Conservation (phyloP, 2,888 invertebrate genomes). For the Clostera curtula region DNA sequence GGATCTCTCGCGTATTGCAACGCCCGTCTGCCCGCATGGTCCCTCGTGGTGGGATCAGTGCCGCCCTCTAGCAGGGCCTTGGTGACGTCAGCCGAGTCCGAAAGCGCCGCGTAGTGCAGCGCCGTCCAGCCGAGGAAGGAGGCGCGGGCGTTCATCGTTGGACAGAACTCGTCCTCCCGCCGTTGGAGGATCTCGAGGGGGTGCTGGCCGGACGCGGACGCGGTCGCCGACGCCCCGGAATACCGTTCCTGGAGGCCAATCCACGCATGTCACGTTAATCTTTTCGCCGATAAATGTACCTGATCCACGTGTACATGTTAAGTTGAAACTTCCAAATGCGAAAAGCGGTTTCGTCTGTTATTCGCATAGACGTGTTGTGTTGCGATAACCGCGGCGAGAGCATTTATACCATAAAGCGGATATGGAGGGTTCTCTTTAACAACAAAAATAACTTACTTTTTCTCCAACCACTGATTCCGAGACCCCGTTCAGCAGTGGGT, state of each 20-base stretch:
- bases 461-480: too few relatives aligned
- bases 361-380: too few relatives aligned
- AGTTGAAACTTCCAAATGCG: too few relatives aligned
- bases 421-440: too few relatives aligned
- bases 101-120: conserved; percentile 90
- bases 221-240: conserved; percentile 79
- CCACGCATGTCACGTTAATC: too few relatives aligned
- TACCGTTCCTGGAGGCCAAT: conserved; percentile 78
- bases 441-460: too few relatives aligned
- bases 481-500: too few relatives aligned
- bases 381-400: too few relatives aligned
- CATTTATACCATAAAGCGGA: too few relatives aligned
- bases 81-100: conserved; percentile 79
- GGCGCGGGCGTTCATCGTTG: conserved; percentile 79
- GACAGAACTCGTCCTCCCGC: conserved; percentile 89
- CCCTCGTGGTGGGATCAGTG: conserved; percentile 82
- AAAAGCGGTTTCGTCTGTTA: too few relatives aligned
- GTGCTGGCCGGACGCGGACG: conserved; percentile 79
- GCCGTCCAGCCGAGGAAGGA: conserved; percentile 91
- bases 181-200: conserved; percentile 81
- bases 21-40: conserved; percentile 85
- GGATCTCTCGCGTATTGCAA: conserved; percentile 81
- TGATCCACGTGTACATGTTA: too few relatives aligned
- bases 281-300: too few relatives aligned
- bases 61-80: conserved; percentile 80